Evolutionary conservation across 2,797 vertebrate species (phyloP), one percentile per base, ranked within the genome.

Genomic region (Amblyraja radiata): DNA sequence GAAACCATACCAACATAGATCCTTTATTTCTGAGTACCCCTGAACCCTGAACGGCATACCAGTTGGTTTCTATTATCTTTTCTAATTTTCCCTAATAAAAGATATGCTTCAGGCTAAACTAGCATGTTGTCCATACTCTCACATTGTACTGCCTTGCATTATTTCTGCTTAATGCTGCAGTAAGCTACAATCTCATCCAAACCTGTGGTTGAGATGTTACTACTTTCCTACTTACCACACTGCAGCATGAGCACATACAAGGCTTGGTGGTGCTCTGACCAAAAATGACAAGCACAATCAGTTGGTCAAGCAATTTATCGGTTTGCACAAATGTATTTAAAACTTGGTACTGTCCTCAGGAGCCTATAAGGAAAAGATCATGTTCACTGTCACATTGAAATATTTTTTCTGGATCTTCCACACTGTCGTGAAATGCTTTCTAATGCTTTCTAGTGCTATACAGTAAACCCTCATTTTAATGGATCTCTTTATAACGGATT

Each of bases 51-150:
- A 76, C 6, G 25, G 25, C 9, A 25, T 28, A 76, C 74, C 28
- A 28, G 7, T 76, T 25, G 7, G 74, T 76, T 76, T 25, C 25
- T 76, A 76, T 76, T n/a, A 28, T 28, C 1, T 76, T 8, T 7
- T 25, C 0, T 76, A 6, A 76, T 76, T 76, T 28, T 93, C 96
- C 95, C 95, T 96, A 25, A 76, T 76, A 76, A 73, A 76, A 76
- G 74, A 76, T 76, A 76, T 28, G 25, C 2, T 8, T 76, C 58
- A 63, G 54, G 23, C 8, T 25, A 76, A 84, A 58, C 46, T 0
- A 9, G 25, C 81, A 28, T 13, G 21, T 77, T 77, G 25, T 18
- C 28, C n/a, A 25, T 77, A n/a, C 10, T 77, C 74, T 77, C 9
- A 28, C 74, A 77, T 28, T 28, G 11, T 77, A 77, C 9, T 77